Conservation (phyloP, 2,113 vertebrate genomes). For the Cavia porcellus region DNA sequence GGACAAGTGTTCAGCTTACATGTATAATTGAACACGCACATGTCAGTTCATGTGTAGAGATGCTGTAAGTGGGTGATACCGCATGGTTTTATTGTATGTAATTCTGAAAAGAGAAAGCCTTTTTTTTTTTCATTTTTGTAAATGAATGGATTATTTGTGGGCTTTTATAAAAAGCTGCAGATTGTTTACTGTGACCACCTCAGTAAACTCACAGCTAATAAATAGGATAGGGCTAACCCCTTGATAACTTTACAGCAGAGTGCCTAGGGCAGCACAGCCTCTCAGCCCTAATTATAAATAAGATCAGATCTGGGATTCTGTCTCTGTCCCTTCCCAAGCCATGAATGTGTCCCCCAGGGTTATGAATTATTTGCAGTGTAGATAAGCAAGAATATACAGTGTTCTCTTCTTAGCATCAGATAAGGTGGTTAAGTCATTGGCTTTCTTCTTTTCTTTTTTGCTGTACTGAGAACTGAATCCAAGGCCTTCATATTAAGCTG, state of each 20-base stretch:
- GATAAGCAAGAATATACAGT: not conserved
- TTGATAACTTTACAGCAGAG: not conserved
- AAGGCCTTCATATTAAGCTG: not conserved
- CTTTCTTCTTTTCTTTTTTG: not conserved
- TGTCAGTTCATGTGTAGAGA: not conserved
- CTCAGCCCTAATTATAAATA: not conserved
- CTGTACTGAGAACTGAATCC: not conserved
- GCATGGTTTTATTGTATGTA: not conserved
- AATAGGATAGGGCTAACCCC: not conserved
- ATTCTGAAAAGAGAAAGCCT: not conserved
- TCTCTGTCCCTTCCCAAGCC: not conserved
- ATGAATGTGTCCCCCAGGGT: not conserved
- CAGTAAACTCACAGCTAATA: not conserved
- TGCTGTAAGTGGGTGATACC: not conserved
- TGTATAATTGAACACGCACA: not conserved
- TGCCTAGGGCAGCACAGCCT: not conserved
- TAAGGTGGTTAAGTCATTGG: not conserved
- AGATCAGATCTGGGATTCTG: not conserved
- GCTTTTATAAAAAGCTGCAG: not conserved
- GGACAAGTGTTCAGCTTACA: not conserved
- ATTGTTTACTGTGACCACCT: not conserved
- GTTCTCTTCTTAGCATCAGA: not conserved
- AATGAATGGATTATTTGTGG: not conserved
- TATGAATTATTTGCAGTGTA: constrained; percentile 47
- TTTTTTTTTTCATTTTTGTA: not conserved